Percentiles rank a stretch among this genome's conserved stretches.
Evolutionary conservation across 2,888 invertebrate genomes (phyloP).

Genomic region (Acanthosoma haemorrhoidale): DNA sequence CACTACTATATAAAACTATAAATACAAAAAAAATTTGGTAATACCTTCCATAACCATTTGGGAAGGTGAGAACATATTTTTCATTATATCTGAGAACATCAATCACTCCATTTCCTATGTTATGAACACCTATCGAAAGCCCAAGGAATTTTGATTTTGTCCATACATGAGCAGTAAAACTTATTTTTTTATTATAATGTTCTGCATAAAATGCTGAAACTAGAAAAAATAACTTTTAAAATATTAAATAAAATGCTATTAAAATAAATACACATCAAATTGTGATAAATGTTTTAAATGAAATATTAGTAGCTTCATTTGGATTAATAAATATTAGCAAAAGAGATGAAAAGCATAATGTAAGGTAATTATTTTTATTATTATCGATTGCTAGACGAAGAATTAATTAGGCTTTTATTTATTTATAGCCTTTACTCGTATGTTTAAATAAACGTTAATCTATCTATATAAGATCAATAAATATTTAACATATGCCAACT

Average conservation of each 20-base stretch:
- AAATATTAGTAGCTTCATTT: too few species aligned
- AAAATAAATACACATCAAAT: neutral
- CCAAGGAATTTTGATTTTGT: constrained; percentile 99
- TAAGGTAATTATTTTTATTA: too few species aligned
- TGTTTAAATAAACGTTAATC: too few species aligned
- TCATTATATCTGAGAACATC: constrained; percentile 84
- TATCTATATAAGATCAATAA: too few species aligned
- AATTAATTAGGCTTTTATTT: too few species aligned
- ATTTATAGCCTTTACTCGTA: too few species aligned
- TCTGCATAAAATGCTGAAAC: constrained; percentile 99
- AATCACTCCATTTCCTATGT: constrained; percentile 92
- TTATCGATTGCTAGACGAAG: too few species aligned
- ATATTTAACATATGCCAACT: too few species aligned
- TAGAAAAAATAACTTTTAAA: constrained; percentile 44
- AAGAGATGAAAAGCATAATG: neutral
- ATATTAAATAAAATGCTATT: neutral
- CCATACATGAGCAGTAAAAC: constrained; percentile 94
- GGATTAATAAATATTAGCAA: too few species aligned
- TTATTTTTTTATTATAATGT: constrained; percentile 81
- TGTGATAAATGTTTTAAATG: too few species aligned
- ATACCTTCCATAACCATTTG: constrained; percentile 84
- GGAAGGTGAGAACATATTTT: constrained; percentile 93
- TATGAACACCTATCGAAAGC: constrained; percentile 93
- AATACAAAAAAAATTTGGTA: neutral
- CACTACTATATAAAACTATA: neutral